Conservation (phyloP, 1,140 invertebrate genomes). For the Laodelphax striatellus region DNA sequence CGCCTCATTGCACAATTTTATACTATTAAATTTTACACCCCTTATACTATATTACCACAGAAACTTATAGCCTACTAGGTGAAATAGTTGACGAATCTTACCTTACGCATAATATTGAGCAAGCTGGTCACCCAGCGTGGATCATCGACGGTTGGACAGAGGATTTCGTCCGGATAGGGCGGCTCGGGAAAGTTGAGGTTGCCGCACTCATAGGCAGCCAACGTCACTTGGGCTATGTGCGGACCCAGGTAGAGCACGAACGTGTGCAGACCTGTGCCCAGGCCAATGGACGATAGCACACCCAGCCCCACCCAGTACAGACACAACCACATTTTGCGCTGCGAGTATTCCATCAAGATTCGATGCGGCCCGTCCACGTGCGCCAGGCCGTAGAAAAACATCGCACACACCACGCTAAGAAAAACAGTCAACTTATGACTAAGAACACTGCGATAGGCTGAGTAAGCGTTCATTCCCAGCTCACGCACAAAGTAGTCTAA, state of each 20-base stretch:
- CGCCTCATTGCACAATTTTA: too few species aligned
- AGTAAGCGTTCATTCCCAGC: slow-evolving; percentile 44
- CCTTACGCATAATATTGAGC: slow-evolving; percentile 91
- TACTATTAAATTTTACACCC: too few species aligned
- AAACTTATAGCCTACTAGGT: too few species aligned
- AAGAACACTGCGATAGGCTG: slow-evolving; percentile 39
- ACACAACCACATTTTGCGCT: slow-evolving; percentile 55
- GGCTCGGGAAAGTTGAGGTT: slow-evolving; percentile 87
- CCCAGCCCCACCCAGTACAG: slow-evolving; percentile 92
- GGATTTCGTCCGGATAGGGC: slow-evolving; percentile 79
- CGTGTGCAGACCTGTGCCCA: slow-evolving; percentile 96
- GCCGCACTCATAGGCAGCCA: slow-evolving; percentile 96
- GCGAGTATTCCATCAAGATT: slow-evolving; percentile 36
- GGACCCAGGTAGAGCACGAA: slow-evolving; percentile 95
- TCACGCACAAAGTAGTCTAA: slow-evolving; percentile 73
- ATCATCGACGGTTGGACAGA: slow-evolving; percentile 57
- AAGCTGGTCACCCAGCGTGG: slow-evolving; percentile 46
- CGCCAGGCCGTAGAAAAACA: background rate
- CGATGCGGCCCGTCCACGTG: slow-evolving; percentile 45
- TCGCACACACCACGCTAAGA: slow-evolving; percentile 22
- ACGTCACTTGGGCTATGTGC: slow-evolving; percentile 85
- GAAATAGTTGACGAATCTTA: slow-evolving; percentile 37
- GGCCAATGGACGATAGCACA: slow-evolving; percentile 89
- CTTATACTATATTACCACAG: too few species aligned
- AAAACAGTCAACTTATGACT: slow-evolving; percentile 29